Conservation (phyloP, 2,797 vertebrate genomes). For the Labroides dimidiatus region DNA sequence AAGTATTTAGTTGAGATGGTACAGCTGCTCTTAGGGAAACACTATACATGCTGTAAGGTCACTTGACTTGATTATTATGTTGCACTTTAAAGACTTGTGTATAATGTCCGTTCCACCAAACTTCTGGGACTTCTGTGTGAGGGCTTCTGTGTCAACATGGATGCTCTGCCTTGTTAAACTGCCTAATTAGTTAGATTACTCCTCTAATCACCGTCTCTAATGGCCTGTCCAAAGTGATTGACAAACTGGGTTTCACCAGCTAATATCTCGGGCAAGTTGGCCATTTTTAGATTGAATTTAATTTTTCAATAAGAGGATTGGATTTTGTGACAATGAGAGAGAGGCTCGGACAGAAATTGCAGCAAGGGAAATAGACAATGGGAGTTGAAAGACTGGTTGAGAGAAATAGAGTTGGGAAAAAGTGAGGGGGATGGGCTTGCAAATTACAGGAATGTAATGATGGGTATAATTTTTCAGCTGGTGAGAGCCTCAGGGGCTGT, state of each 20-base stretch:
- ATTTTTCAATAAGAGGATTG: slow-evolving; percentile 29
- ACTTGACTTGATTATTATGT: slow-evolving; percentile 29
- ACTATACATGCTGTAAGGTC: slow-evolving; percentile 39
- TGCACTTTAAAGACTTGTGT: slow-evolving; percentile 20
- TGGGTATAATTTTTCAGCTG: slow-evolving; percentile 54
- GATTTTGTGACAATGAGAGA: slow-evolving; percentile 13
- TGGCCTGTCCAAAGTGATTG: slow-evolving; percentile 67
- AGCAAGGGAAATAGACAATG: slow-evolving; percentile 5
- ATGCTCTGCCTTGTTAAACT: slow-evolving; percentile 65
- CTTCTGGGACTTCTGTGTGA: slow-evolving; percentile 9
- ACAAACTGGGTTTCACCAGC: slow-evolving; percentile 53
- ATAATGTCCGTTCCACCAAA: slow-evolving; percentile 38
- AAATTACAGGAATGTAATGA: slow-evolving; percentile 58
- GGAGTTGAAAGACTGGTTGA: background rate
- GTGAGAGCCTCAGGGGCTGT: slow-evolving; percentile 43
- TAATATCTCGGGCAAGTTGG: slow-evolving; percentile 34
- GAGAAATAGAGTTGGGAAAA: background rate
- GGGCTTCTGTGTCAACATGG: slow-evolving; percentile 14
- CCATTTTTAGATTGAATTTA: slow-evolving; percentile 67
- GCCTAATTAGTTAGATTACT: slow-evolving; percentile 67
- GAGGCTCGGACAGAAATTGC: slow-evolving; percentile 6
- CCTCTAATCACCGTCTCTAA: slow-evolving; percentile 66
- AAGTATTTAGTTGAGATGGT: slow-evolving; percentile 28
- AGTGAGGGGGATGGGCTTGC: background rate
- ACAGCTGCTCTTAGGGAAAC: slow-evolving; percentile 18